Evolutionary conservation across 2,888 invertebrate genomes (phyloP).

Genomic region (Marasmarcha lunaedactyla): DNA sequence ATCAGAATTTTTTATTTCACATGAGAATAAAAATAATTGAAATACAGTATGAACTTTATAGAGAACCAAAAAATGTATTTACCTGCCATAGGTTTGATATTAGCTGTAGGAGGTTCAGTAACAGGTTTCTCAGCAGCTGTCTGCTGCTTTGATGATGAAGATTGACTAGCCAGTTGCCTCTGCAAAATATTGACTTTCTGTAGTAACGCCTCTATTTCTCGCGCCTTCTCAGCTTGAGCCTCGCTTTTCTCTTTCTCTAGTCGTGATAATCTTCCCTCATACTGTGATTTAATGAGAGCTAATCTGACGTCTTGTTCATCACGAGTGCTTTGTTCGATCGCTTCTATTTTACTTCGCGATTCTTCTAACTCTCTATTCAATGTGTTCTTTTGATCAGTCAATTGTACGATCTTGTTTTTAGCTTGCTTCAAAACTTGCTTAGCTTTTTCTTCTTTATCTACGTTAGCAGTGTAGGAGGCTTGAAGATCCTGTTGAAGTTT

Average conservation of each 20-base stretch:
- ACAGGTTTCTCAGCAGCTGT: constrained; percentile 65
- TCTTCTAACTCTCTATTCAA: constrained; percentile 71
- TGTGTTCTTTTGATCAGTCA: constrained; percentile 77
- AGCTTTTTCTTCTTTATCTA: constrained; percentile 75
- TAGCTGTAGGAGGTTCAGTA: constrained; percentile 81
- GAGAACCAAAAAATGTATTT: no score
- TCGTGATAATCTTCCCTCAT: constrained; percentile 76
- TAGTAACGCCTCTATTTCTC: constrained; percentile 77
- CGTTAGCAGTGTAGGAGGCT: constrained; percentile 59
- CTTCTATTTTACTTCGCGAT: constrained; percentile 57
- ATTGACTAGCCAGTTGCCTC: constrained; percentile 77
- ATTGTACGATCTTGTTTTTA: constrained; percentile 77
- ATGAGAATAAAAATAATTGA: no score
- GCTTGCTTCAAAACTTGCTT: constrained; percentile 79
- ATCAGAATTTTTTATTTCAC: no score
- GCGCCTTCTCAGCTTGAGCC: constrained; percentile 68
- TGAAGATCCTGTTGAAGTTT: constrained; percentile 76
- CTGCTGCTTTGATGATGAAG: constrained; percentile 76
- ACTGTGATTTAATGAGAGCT: constrained; percentile 75
- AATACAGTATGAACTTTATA: no score
- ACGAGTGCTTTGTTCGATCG: constrained; percentile 61
- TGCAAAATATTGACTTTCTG: constrained; percentile 78
- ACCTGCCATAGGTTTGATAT: constrained; percentile 95
- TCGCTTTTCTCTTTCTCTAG: constrained; percentile 81
- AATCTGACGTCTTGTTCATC: constrained; percentile 71